Percentiles rank a stretch among this genome's conserved stretches.
Conservation (phyloP, 2,888 invertebrate genomes). For the Drosophila meridiana region DNA sequence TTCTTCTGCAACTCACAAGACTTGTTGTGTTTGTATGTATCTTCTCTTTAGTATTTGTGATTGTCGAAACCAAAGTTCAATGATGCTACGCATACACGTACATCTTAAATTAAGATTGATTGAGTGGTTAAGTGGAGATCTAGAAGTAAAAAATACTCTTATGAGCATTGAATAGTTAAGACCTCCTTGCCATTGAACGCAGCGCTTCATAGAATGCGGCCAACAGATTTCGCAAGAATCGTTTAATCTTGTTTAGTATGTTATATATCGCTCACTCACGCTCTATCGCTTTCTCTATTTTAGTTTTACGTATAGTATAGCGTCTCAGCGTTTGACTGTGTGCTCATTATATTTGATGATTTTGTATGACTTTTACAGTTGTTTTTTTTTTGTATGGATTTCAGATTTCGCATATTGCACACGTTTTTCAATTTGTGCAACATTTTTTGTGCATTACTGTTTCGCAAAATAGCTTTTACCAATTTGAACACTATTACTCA, state of each 20-base stretch:
- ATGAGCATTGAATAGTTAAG: conserved; percentile 19
- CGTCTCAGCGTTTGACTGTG: conserved; percentile 5
- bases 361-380: conserved; percentile 25
- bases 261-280: conserved; percentile 10
- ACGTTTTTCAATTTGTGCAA: conserved; percentile 47
- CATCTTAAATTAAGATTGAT: conserved; percentile 36
- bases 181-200: conserved; percentile 62
- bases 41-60: conserved; percentile 38
- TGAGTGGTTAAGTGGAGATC: conserved; percentile 33
- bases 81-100: conserved; percentile 40
- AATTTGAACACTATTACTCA: conserved; percentile 32
- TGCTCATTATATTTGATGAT: conserved; percentile 50
- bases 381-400: conserved; percentile 11
- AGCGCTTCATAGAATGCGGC: conserved; percentile 51
- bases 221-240: conserved; percentile 62
- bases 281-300: conserved; percentile 8
- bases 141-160: conserved; percentile 21
- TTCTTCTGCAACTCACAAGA: conserved; percentile 21
- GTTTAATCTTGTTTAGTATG: conserved; percentile 41
- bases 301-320: conserved; percentile 4
- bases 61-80: conserved; percentile 75
- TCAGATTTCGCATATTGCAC: conserved; percentile 35
- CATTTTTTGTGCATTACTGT: conserved; percentile 16
- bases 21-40: conserved; percentile 31
- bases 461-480: conserved; percentile 12